A percentile compares a stretch with the other conserved stretches of the same genome.
Conservation (phyloP, 2,797 vertebrate species). For the Champsocephalus esox region DNA sequence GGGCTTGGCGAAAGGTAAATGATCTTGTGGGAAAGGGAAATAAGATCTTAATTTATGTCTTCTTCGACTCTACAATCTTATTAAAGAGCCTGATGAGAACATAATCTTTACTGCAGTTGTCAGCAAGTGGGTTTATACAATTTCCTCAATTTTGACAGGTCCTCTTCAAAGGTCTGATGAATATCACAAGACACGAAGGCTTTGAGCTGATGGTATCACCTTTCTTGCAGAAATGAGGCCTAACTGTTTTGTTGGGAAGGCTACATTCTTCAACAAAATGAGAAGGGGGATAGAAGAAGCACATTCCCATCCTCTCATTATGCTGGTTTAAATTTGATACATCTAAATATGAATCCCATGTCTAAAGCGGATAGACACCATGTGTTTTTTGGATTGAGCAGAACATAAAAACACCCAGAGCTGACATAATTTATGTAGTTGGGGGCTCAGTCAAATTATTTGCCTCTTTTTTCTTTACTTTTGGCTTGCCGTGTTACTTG, state of each 20-base stretch:
- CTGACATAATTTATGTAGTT: slow-evolving; percentile 79
- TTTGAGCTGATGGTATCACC: slow-evolving; percentile 37
- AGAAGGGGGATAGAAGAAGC: slow-evolving; percentile 32
- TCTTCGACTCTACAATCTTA: neutral
- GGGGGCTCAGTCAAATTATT: slow-evolving; percentile 55
- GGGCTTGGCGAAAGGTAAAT: neutral
- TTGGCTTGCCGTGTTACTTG: slow-evolving; percentile 28
- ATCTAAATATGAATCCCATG: slow-evolving; percentile 81
- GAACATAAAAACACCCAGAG: slow-evolving; percentile 76
- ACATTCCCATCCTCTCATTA: slow-evolving; percentile 69
- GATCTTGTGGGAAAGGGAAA: neutral
- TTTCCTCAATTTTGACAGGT: slow-evolving; percentile 30
- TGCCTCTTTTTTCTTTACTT: slow-evolving; percentile 55
- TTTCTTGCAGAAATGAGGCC: slow-evolving; percentile 38
- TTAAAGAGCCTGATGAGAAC: neutral
- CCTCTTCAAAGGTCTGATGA: slow-evolving; percentile 34
- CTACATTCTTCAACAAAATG: slow-evolving; percentile 41
- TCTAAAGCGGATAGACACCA: slow-evolving; percentile 76
- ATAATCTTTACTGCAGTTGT: slow-evolving; percentile 24
- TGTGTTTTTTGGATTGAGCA: slow-evolving; percentile 82
- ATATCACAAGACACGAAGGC: slow-evolving; percentile 24
- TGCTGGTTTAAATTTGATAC: slow-evolving; percentile 77
- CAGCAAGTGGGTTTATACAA: slow-evolving; percentile 6
- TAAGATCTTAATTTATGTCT: neutral
- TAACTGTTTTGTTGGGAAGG: slow-evolving; percentile 49